These are phyloP conservation scores for Matsumyia berberina DNA, from an alignment of 2,888 invertebrate species.

Conservation along the genomic window DNA sequence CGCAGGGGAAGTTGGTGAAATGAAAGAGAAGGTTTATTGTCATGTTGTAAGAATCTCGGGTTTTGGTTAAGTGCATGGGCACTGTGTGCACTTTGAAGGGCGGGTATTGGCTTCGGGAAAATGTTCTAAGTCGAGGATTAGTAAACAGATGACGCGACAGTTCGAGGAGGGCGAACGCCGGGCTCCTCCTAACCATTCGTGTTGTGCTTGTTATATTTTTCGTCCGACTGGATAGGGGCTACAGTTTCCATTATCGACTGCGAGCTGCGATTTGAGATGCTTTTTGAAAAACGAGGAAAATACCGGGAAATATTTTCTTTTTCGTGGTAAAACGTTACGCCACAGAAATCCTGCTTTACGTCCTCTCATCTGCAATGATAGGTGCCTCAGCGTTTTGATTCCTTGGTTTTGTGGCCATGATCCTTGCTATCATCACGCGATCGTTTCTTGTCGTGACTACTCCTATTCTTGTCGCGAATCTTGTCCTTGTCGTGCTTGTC, in stretches of 20 bases:
- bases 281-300: conserved; percentile 16
- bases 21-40: conserved; percentile 47
- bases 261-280: too few relatives aligned
- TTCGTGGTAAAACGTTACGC: conserved; percentile 33
- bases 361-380: background rate
- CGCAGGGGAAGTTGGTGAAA: conserved; percentile 36
- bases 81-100: background rate
- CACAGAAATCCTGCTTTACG: conserved; percentile 15
- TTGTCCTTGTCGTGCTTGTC: conserved; percentile 81
- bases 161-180: too few relatives aligned
- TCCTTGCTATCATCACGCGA: conserved; percentile 91
- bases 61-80: too few relatives aligned
- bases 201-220: too few relatives aligned
- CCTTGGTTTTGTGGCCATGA: conserved; percentile 88
- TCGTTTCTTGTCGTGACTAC: conserved; percentile 87
- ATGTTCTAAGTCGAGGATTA: too few relatives aligned
- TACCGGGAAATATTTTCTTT: conserved; percentile 15
- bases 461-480: conserved; percentile 85
- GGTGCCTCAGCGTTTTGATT: conserved; percentile 85
- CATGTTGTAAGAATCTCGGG: conserved; percentile 45
- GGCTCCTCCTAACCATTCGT: too few relatives aligned
- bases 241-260: too few relatives aligned
- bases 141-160: too few relatives aligned
- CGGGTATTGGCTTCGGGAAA: background rate
- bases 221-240: too few relatives aligned